These are phyloP conservation scores for Clunio marinus DNA, from an alignment of 2,888 invertebrate species.

Conservation along the genomic window DNA sequence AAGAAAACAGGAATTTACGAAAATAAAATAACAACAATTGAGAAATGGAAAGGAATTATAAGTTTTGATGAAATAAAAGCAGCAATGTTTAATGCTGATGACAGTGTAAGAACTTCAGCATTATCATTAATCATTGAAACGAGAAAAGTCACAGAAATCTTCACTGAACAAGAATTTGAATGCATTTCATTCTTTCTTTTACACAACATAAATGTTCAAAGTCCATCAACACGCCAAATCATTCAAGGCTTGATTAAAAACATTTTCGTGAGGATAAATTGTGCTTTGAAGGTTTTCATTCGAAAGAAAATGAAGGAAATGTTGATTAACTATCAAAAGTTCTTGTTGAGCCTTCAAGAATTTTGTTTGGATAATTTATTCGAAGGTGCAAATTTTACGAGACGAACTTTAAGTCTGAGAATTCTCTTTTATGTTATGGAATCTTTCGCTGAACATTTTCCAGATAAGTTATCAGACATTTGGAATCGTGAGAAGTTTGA, in stretches of 20 bases:
- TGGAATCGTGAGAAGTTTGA: conserved; percentile 10
- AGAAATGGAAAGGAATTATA: conserved; percentile 56
- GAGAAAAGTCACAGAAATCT: conserved; percentile 66
- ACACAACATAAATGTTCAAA: conserved; percentile 66
- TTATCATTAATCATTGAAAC: conserved; percentile 69
- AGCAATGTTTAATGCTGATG: conserved; percentile 53
- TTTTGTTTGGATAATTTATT: conserved; percentile 58
- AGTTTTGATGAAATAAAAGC: conserved; percentile 53
- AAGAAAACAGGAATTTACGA: conserved; percentile 6
- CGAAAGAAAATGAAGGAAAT: conserved; percentile 41
- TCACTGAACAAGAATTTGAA: conserved; percentile 59
- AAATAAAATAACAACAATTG: neutral
- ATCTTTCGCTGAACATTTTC: conserved; percentile 41
- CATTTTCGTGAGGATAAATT: conserved; percentile 54
- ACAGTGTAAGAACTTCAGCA: conserved; percentile 64
- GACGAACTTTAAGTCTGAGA: conserved; percentile 59
- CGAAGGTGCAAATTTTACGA: conserved; percentile 60
- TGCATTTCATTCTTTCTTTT: conserved; percentile 60
- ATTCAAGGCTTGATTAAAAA: conserved; percentile 67
- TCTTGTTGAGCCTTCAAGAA: conserved; percentile 53
- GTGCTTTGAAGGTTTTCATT: conserved; percentile 48
- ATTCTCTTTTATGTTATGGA: conserved; percentile 51
- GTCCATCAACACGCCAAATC: conserved; percentile 64
- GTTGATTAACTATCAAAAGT: conserved; percentile 48
- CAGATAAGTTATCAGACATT: conserved; percentile 22